Evolutionary conservation across 53 echinoderm and acorn worm species (phyloP).

Genomic region (Arbacia lixula): DNA sequence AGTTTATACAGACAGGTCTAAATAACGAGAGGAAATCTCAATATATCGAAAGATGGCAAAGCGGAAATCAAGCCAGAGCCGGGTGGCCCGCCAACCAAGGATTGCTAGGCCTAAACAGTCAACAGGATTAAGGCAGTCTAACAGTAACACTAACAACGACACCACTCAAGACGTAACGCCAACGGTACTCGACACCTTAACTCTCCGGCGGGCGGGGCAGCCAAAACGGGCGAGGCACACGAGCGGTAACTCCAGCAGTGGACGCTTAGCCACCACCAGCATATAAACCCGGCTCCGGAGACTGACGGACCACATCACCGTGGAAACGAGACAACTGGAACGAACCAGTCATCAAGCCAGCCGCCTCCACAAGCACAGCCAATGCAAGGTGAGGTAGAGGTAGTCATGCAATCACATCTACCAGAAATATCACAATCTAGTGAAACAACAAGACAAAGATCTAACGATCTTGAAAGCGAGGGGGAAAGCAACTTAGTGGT

Average conservation of each 20-base stretch:
- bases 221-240: not conserved
- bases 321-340: slow-evolving; percentile 7
- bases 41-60: slow-evolving; percentile 11
- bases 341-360: not conserved
- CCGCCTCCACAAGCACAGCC: slow-evolving; percentile 16
- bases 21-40: slow-evolving; percentile 9
- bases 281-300: not conserved
- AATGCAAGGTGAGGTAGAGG: slow-evolving; percentile 6
- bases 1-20: not conserved
- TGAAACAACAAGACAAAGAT: slow-evolving; percentile 6
- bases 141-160: no score
- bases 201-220: not conserved
- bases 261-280: not conserved
- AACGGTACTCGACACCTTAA: slow-evolving; percentile 9
- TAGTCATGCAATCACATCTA: not conserved
- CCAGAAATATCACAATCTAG: not conserved
- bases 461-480: not conserved
- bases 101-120: not conserved
- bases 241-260: not conserved
- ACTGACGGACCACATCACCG: slow-evolving; percentile 10
- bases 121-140: slow-evolving; percentile 1
- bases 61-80: slow-evolving; percentile 11
- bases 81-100: slow-evolving; percentile 3
- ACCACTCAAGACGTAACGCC: slow-evolving; percentile 23
- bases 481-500: slow-evolving; percentile 5